Base-by-base conservation (phyloP, 2,113 vertebrate species). In the Collichthys lucidus region DNA sequence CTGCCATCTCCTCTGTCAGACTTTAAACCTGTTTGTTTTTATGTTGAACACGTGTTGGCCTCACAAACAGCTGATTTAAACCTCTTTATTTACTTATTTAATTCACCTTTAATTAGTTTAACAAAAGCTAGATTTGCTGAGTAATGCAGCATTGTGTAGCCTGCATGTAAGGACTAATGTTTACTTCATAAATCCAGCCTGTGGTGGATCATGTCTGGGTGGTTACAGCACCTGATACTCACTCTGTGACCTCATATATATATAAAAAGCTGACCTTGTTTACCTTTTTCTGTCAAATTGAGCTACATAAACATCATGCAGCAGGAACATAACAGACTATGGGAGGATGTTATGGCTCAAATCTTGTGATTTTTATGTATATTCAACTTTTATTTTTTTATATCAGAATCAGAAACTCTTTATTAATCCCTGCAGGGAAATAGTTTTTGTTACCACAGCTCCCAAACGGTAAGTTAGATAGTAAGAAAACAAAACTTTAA, bases 121-220 rank as follows among this genome's bases (percentile, higher is more conserved):
- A 40, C 7, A 8, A 35, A 35, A 56, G 11, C 4, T 17, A 15
- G 17, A 52, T 72, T 2, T 66, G 74, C 80, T 83, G 52, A 77
- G 14, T 65, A 59, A 77, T 8, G 12, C 40, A 53, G 59, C 59
- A 10, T 0, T 53, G n/a, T 31, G 19, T 11, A n/a, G 50, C 7
- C 63, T 40, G 15, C 55, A 46, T 29, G 3, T 31, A 26, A 49
- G 40, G 64, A 6, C 46, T 42, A 16, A 4, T 31, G 1, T 42
- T 24, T 2, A 47, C 47, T 15, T 22, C 22, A 55, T 20, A 20
- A 10, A 49, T 16, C 22, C 31, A n/a, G n/a, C n/a, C n/a, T n/a
- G n/a, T 50, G 29, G 19, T 14, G 4, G 4, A 17, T 10, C 16
- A 20, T 14, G 3, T 44, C 10, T 35, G 1, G 2, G 4, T 20